Base-by-base conservation (phyloP, 1,140 invertebrate species). In the Drosophila saltans region DNA sequence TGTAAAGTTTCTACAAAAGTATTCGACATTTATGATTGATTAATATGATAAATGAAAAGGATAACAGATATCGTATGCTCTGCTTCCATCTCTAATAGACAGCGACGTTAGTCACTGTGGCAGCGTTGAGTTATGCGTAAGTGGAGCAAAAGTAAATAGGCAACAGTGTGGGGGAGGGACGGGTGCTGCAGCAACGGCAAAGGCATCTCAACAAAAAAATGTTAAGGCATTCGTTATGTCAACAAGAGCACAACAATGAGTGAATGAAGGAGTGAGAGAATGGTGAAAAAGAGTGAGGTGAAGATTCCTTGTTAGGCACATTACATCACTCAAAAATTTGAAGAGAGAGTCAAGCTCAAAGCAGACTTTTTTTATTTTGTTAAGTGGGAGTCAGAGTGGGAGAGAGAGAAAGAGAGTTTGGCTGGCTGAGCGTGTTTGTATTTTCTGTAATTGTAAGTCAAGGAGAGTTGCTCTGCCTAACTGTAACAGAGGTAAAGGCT, bases 221-320 rank as follows among this genome's bases (percentile, higher is more conserved):
- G 82, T 86, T 88, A 80, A 80, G 83, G 76, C 80, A 88, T 88
- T 89, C 84, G 83, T 88, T 88, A 88, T 88, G 77, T 89, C 84
- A 89, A 88, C 84, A 88, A 75, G 83, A 52, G 45, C 45, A 52
- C 83, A 89, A 84, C 84, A 86, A 86, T 86, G 69, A 71, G 66
- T 68, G 45, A 60, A 61, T 39, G 52, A 24, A 66, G 39, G 60
- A 65, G 24, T 45, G n/a, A 39, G 26, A 43, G 30, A 60, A 8
- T 41, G 60, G 7, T 41, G 60, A 40, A 39, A 57, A 33, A 7
- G 30, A 9, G 21, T 21, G 39, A 36, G 65, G 65, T 21, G 62
- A 40, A 21, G 36, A 70, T 70, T 72, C 45, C 67, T 80, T 68
- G 81, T 81, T 85, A 75, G 70, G 82, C 82, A 84, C 82, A 86